Evolutionary conservation across 2,888 invertebrate genomes (phyloP).

Genomic region (Sesia apiformis): DNA sequence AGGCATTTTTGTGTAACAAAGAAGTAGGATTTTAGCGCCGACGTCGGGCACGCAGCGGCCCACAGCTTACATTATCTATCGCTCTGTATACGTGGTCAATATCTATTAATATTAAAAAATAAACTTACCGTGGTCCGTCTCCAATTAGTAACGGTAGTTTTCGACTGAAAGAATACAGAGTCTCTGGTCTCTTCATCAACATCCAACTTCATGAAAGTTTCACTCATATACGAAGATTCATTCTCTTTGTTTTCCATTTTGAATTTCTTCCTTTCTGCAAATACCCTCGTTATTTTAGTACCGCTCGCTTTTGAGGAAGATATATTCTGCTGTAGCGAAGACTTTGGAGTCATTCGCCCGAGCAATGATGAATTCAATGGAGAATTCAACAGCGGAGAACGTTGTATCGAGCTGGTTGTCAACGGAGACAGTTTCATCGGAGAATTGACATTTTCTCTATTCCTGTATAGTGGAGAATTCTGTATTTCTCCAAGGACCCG

Average conservation of each 20-base stretch:
- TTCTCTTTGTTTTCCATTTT: constrained; percentile 59
- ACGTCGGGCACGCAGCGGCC: too few species aligned
- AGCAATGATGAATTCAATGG: neutral
- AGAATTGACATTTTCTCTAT: neutral
- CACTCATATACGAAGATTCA: constrained; percentile 22
- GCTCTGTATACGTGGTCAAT: too few species aligned
- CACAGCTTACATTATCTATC: too few species aligned
- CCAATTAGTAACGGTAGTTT: constrained; percentile 23
- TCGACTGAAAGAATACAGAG: constrained; percentile 26
- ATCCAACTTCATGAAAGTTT: constrained; percentile 40
- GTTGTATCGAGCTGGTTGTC: too few species aligned
- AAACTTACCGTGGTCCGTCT: constrained; percentile 41
- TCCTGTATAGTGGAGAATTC: constrained; percentile 8
- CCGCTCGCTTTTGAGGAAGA: constrained; percentile 19
- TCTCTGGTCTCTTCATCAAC: constrained; percentile 59
- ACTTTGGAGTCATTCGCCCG: neutral
- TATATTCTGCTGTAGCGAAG: too few species aligned
- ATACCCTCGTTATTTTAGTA: constrained; percentile 42
- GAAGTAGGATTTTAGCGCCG: too few species aligned
- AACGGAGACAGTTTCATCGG: neutral
- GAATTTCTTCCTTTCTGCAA: constrained; percentile 47
- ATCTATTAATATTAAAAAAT: neutral
- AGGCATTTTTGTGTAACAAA: too few species aligned
- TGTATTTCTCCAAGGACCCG: constrained; percentile 11
- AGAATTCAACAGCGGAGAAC: neutral